Percentiles rank a stretch among this genome's conserved stretches.
Evolutionary conservation across 2,797 vertebrate genomes (phyloP).

Genomic region (Lophotriccus pileatus): DNA sequence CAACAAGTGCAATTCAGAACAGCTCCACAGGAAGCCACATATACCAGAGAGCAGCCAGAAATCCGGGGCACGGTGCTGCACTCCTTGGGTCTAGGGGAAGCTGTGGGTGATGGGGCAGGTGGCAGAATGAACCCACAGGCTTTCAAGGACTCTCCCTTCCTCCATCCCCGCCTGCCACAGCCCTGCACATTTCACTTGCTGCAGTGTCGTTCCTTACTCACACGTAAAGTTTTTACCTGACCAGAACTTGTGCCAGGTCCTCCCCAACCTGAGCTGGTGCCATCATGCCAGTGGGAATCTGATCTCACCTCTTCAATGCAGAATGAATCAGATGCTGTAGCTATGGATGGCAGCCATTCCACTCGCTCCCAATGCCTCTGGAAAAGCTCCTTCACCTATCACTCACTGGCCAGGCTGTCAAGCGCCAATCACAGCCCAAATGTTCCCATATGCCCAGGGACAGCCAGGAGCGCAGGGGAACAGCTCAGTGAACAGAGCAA

Average conservation of each 20-base stretch:
- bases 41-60: background rate
- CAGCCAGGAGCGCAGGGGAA: fast-evolving
- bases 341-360: background rate
- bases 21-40: background rate
- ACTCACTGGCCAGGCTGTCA: background rate
- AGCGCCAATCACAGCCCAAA: fast-evolving
- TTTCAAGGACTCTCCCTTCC: background rate
- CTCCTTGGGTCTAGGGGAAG: fast-evolving
- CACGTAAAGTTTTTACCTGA: background rate
- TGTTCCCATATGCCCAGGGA: background rate
- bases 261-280: background rate
- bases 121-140: background rate
- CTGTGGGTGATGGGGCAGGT: background rate
- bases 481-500: fast-evolving
- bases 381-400: background rate
- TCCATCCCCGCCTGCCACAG: background rate
- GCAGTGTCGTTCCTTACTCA: background rate
- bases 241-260: background rate
- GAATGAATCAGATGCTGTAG: background rate
- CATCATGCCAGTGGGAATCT: background rate
- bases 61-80: fast-evolving
- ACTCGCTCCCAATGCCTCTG: background rate
- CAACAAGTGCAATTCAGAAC: background rate
- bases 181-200: background rate
- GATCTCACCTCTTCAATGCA: background rate